phyloP scores from a whole-genome alignment of 2,888 invertebrate genomes.

The Megalurothrips usitatus region DNA sequence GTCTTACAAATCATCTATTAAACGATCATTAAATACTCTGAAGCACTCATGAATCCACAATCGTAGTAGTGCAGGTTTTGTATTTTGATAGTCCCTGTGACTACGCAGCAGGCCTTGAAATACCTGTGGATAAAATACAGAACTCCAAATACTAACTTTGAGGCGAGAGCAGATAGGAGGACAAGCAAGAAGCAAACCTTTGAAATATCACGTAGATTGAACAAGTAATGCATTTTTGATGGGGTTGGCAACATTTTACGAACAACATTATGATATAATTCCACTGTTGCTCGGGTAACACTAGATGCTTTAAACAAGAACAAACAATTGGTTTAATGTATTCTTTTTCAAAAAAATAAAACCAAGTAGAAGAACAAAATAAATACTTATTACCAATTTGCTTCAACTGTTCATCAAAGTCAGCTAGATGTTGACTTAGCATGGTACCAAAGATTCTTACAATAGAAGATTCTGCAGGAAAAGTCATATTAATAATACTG shows the following conservation, averaged over 20 bases:
- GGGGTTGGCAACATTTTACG: slow-evolving; percentile 79
- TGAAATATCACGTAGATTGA: slow-evolving; percentile 83
- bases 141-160: background rate
- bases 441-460: slow-evolving; percentile 78
- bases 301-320: slow-evolving; percentile 51
- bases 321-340: slow-evolving; percentile 35
- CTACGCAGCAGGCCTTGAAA: slow-evolving; percentile 74
- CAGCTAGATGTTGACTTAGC: slow-evolving; percentile 70
- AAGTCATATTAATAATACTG: slow-evolving; percentile 71
- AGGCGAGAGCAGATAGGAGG: background rate
- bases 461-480: slow-evolving; percentile 75
- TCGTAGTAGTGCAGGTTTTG: slow-evolving; percentile 63
- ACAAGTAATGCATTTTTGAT: slow-evolving; percentile 83
- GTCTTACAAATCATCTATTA: slow-evolving; percentile 67
- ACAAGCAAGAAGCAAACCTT: slow-evolving; percentile 51
- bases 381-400: slow-evolving; percentile 52
- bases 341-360: too few relatives aligned
- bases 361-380: slow-evolving; percentile 5
- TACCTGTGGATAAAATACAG: slow-evolving; percentile 44
- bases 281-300: slow-evolving; percentile 69
- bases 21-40: slow-evolving; percentile 76
- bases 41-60: slow-evolving; percentile 85
- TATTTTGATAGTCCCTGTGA: slow-evolving; percentile 71
- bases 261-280: slow-evolving; percentile 68
- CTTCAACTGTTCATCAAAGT: slow-evolving; percentile 77